Base-by-base conservation (phyloP, 2,113 vertebrate genomes). In the Todiramphus chloris region DNA sequence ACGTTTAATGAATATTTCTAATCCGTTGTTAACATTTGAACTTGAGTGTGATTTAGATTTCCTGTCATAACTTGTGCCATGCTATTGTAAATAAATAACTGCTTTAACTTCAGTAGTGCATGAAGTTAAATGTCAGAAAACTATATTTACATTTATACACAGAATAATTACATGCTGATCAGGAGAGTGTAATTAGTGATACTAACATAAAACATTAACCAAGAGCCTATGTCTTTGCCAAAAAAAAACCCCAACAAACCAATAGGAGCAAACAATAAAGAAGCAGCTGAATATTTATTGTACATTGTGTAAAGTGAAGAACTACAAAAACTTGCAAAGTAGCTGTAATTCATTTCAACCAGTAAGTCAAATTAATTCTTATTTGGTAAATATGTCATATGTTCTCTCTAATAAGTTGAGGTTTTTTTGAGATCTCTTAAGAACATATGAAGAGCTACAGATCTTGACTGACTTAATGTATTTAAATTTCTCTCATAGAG, bases 21-120 rank as follows among this genome's bases (percentile, higher is more conserved):
- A 93, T 89, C 72, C 51, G 53, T 10, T 87, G 20, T 78, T 96
- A 94, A 97, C 83, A 87, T 92, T 73, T 96, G 90, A 97, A 96
- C 93, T 90, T 55, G 50, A 82, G 23, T 41, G 33, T 73, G 53
- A 72, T 81, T 92, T 74, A 86, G 59, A 92, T 91, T 89, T 93
- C 23, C 41, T 78, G 51, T 58, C 37, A 93, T 75, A 80, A 86
- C 78, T 35, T 73, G 27, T 93, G 25, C 20, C 76, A 69, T 74
- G 56, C 13, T 53, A 87, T 69, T 72, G 69, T 79, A 87, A 97
- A 81, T 89, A 95, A 78, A 86, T 80, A 92, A 17, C 44, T 93
- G 18, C 87, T 94, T 93, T 95, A 69, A 62, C 83, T 94, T 94
- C 64, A 73, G 44, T 88, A 86, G 55, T 80, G 43, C 70, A 68